Conservation (phyloP, 2,888 invertebrate species). For the Chorisops tibialis region DNA sequence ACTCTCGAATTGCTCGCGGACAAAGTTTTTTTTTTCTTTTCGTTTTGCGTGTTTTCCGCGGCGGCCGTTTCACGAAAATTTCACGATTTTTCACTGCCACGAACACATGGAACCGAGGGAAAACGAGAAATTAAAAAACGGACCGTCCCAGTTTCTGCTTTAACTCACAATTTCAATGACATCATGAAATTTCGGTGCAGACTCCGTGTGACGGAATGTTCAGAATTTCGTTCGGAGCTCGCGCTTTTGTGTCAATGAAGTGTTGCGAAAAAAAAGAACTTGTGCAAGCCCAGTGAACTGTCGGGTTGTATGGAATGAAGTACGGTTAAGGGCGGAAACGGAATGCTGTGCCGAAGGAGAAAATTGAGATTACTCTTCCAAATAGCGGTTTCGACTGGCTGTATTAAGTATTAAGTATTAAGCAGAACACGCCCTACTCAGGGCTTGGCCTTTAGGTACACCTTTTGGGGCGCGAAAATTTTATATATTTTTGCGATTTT, state of each 20-base stretch:
- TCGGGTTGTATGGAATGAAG: too few species aligned
- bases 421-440: too few species aligned
- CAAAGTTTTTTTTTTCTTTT: slow-evolving; percentile 14
- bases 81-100: neutral
- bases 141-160: neutral
- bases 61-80: slow-evolving; percentile 1
- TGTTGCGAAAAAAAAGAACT: neutral
- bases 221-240: slow-evolving; percentile 25
- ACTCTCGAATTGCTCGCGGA: slow-evolving; percentile 1
- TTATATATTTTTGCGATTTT: too few species aligned
- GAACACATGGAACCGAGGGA: slow-evolving; percentile 15
- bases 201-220: slow-evolving; percentile 32
- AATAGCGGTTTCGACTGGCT: too few species aligned
- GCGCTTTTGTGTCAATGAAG: slow-evolving; percentile 1
- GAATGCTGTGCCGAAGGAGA: too few species aligned
- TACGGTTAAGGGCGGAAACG: too few species aligned
- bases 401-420: too few species aligned
- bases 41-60: slow-evolving; percentile 11
- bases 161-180: slow-evolving; percentile 28
- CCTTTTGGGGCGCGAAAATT: too few species aligned
- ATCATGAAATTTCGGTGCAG: slow-evolving; percentile 27
- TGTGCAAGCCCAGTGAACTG: neutral
- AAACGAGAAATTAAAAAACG: slow-evolving; percentile 25
- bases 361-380: too few species aligned
- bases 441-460: too few species aligned